These are phyloP conservation scores for Anniella stebbinsi DNA, from an alignment of 2,797 vertebrate species.

Conservation along the genomic window DNA sequence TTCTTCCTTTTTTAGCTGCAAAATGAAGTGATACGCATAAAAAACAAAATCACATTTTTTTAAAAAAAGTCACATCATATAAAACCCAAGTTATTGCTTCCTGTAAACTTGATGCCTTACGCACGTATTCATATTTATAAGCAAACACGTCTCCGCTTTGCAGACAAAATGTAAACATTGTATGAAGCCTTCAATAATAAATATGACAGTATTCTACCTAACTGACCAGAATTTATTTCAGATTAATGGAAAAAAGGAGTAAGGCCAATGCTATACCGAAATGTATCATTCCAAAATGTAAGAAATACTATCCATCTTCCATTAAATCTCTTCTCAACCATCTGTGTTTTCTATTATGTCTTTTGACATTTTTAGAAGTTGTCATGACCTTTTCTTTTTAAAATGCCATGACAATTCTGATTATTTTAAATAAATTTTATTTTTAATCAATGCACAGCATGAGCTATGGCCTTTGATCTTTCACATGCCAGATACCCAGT, in stretches of 20 bases:
- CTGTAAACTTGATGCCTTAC: neutral
- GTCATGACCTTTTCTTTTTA: neutral
- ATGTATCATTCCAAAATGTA: neutral
- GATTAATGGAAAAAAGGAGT: neutral
- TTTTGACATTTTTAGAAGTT: neutral
- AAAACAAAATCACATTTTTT: too few species aligned
- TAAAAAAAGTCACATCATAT: too few species aligned
- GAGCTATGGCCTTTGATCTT: too few species aligned
- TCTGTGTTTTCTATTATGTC: neutral
- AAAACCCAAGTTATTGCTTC: neutral
- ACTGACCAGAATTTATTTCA: neutral
- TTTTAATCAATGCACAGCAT: neutral
- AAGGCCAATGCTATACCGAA: neutral
- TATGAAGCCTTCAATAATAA: neutral
- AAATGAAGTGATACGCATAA: too few species aligned
- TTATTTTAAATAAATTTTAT: neutral
- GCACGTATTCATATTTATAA: neutral
- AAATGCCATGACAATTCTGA: neutral
- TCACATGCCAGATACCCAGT: too few species aligned
- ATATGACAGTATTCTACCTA: neutral
- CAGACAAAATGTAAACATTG: too few species aligned
- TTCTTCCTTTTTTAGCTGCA: too few species aligned
- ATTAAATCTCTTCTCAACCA: neutral
- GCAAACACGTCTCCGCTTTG: neutral
- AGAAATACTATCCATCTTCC: neutral